A percentile compares a stretch with the other conserved stretches of the same genome.
These are phyloP conservation scores for Dolichotis patagonum DNA, from an alignment of 2,113 vertebrate genomes.

Conservation along the genomic window DNA sequence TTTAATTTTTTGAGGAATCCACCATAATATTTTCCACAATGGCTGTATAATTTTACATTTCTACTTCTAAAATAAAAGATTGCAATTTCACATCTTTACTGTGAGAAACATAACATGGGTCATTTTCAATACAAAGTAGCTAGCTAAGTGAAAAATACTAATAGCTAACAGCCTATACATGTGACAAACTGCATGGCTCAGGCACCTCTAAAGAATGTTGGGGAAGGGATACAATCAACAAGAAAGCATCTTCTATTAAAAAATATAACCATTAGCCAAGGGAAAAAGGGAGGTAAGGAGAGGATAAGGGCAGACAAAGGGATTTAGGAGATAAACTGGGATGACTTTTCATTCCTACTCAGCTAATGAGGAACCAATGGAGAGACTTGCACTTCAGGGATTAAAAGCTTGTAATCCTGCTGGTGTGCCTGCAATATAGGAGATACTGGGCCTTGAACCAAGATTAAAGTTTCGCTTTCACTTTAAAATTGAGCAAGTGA, in stretches of 20 bases:
- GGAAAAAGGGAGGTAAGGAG: background rate
- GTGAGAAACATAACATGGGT: background rate
- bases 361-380: background rate
- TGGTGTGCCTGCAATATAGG: background rate
- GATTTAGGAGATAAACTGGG: background rate
- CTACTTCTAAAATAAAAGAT: background rate
- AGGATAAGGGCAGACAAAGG: background rate
- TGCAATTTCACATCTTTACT: background rate
- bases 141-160: background rate
- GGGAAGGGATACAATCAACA: background rate
- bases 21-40: background rate
- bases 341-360: background rate
- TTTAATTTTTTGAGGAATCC: conserved; percentile 13
- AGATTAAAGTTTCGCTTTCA: background rate
- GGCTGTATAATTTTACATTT: background rate
- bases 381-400: background rate
- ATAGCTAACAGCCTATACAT: background rate
- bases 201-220: background rate
- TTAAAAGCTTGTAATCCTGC: background rate
- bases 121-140: background rate
- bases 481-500: background rate
- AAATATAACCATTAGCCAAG: background rate
- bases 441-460: background rate
- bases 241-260: background rate
- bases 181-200: background rate